Base-by-base conservation (phyloP, 2,113 vertebrate species). In the Epinephelus cyanopodus region DNA sequence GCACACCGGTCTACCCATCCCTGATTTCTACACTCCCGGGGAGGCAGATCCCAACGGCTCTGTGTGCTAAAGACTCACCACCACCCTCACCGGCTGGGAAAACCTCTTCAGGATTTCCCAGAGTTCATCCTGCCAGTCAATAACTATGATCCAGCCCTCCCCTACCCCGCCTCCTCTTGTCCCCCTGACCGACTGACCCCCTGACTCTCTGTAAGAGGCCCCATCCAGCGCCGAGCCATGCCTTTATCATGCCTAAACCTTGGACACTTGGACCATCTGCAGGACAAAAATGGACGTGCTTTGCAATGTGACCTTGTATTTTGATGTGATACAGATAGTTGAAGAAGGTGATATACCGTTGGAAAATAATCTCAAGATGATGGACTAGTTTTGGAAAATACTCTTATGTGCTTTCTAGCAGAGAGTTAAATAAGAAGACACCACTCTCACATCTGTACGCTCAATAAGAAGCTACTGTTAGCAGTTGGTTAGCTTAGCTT, bases 1-100 rank as follows among this genome's bases (percentile, higher is more conserved):
- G 73, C 98, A 99, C 92, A 99, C 98, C 1, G 98, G 98, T 37
- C 93, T 99, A 69, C 97, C 97, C 0, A 97, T 99, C 87, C 98
- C 98, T 0, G 98, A 99, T 58, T 98, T 99, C 96, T 99, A 98
- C 95, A 93, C 97, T 1, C 96, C 94, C 0, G 95, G 95, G 42
- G 95, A 96, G 37, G 96, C 33, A 75, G 98, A 95, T 92, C 96
- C 9, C 78, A 96, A 78, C 1, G 90, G 91, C 52, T 95, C 95
- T 1, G 92, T 94, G 79, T 96, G 95, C 88, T 96, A 82, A 92
- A 83, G 69, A 70, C 64, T 78, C 74, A n/a, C 21, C 29, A 11
- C 42, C 42, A 9, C 42, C 42, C 42, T 45, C 50, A 9, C n/a
- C 7, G 0, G 12, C 27, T 57, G 14, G 6, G 71, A 23, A 47